Evolutionary conservation across 2,888 invertebrate species (phyloP).

Genomic region (Harpagoxenus sublaevis): DNA sequence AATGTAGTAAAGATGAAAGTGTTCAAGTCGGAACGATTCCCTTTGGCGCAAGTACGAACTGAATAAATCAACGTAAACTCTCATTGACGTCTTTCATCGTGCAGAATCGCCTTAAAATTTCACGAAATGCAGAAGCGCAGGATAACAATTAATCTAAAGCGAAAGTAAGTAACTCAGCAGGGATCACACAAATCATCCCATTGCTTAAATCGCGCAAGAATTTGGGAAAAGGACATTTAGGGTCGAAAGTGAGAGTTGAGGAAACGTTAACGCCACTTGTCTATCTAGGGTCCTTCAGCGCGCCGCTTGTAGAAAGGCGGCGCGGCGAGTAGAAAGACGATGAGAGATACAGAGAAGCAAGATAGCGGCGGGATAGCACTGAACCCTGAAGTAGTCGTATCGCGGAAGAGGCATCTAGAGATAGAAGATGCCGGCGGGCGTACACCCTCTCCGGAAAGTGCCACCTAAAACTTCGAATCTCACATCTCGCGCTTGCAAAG

Average conservation of each 20-base stretch:
- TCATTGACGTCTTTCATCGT: not conserved
- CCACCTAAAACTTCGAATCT: conserved; percentile 77
- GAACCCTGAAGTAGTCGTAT: conserved; percentile 67
- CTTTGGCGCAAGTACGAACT: not conserved
- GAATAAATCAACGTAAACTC: conserved; percentile 4
- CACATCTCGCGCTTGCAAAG: conserved; percentile 71
- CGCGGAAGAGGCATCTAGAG: conserved; percentile 64
- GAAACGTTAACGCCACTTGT: conserved; percentile 46
- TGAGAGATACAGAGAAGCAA: conserved; percentile 50
- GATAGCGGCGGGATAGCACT: conserved; percentile 51
- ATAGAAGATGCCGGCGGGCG: conserved; percentile 66
- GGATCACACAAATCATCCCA: not conserved
- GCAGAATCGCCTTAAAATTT: not conserved
- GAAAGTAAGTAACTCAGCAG: not conserved
- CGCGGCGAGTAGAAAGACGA: conserved; percentile 28
- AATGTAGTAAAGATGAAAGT: not conserved
- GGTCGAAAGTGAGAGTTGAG: not conserved
- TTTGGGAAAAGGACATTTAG: not conserved
- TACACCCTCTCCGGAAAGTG: conserved; percentile 68
- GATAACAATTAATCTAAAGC: not conserved
- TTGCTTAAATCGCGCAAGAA: not conserved
- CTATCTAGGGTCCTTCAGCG: conserved; percentile 44
- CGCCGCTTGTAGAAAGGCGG: conserved; percentile 26
- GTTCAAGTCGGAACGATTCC: not conserved
- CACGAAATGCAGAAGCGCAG: not conserved